Evolutionary conservation across 2,113 vertebrate species (phyloP), one percentile per base, ranked within the genome.

Genomic region (Zosterops hypoxanthus): DNA sequence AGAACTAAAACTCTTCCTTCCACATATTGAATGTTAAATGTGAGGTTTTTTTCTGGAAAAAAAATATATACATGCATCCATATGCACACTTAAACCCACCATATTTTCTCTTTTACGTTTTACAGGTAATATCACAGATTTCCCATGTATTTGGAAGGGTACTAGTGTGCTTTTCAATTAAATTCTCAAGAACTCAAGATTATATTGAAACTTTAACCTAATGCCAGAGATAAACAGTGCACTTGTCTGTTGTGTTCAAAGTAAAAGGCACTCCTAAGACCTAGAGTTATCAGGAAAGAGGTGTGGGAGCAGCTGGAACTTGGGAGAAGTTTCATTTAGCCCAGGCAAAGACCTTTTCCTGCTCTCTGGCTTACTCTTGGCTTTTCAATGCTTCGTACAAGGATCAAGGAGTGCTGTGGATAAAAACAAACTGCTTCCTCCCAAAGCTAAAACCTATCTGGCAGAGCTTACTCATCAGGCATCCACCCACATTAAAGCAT

Each of bases 401-500:
- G 29, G 39, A 92, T 70, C 14, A 29, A 76, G 56, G 26, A 90
- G 61, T 11, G 14, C 39, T 52, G 23, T 0, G 0, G 55, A 56
- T 44, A 25, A 92, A 89, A 61, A 1, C 21, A 81, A 92, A 77
- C 12, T 63, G 15, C 10, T 65, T 95, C 49, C 79, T 83, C 50
- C 41, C 33, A 72, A 73, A 90, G 46, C 68, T 80, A n/a, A 87
- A 85, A 50, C 33, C 21, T 75, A 85, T 77, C 55, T 86, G 66
- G 50, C 82, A 96, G 66, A 77, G 63, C 55, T 93, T 87, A 61
- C 82, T 91, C 79, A 93, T 90, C 88, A 88, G 82, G 46, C 73
- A 93, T 29, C 71, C 65, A 65, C 92, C 95, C 85, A 96, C 95
- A 76, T 42, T 41, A 90, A 86, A 80, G 85, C 88, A 93, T 94